A percentile compares a stretch with the other conserved stretches of the same genome.
Conservation (phyloP, 2,113 vertebrate genomes). For the Motacilla alba region DNA sequence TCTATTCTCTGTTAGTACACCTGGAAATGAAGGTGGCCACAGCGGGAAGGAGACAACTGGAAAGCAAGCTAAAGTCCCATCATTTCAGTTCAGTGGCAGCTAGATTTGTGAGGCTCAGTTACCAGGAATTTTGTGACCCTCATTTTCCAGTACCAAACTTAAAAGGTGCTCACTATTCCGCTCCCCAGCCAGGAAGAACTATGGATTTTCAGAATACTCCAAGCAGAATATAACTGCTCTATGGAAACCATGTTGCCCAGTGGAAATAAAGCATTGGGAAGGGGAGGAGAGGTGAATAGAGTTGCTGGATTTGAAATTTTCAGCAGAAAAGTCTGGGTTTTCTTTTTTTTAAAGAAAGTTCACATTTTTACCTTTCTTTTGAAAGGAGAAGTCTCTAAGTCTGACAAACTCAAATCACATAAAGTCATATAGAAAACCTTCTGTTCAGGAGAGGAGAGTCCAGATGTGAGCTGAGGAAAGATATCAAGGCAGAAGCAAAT, state of each 20-base stretch:
- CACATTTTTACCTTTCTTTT: neutral
- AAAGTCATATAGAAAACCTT: neutral
- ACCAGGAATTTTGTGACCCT: neutral
- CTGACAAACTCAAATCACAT: neutral
- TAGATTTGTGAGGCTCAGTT: neutral
- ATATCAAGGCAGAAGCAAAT: neutral
- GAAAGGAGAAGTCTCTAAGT: neutral
- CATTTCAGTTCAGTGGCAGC: neutral
- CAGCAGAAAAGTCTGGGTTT: neutral
- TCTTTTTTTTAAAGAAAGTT: neutral
- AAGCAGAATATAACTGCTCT: neutral
- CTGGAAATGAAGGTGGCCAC: neutral
- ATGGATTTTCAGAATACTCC: neutral
- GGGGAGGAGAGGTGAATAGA: neutral
- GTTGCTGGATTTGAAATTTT: neutral
- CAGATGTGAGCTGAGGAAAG: neutral
- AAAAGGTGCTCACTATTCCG: neutral
- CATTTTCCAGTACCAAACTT: neutral
- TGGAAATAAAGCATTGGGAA: neutral
- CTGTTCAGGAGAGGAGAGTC: neutral
- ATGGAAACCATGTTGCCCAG: neutral
- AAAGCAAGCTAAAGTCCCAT: neutral
- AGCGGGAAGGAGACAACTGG: neutral
- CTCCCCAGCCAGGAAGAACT: neutral
- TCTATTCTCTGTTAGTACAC: neutral